phyloP scores from a whole-genome alignment of 2,888 invertebrate genomes.

The Esperia sulphurella region DNA sequence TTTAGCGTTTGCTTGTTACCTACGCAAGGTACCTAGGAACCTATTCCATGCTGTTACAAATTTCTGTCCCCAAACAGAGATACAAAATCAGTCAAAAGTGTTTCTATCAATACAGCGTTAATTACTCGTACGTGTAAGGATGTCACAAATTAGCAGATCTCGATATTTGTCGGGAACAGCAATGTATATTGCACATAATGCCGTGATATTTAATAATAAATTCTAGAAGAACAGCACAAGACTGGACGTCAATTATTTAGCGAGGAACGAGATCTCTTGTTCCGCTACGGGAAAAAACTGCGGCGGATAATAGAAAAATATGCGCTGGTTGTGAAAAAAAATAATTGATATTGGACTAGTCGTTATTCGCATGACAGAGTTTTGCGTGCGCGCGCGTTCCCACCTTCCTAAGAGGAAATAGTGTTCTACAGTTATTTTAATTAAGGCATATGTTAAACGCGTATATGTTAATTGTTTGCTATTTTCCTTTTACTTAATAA shows the following conservation, averaged over 20 bases:
- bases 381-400: slow-evolving; percentile 9
- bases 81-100: no score
- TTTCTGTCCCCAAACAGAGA: no score
- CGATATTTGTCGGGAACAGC: neutral
- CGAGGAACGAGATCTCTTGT: slow-evolving; percentile 18
- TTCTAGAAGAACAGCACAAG: neutral
- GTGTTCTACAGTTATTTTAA: slow-evolving; percentile 16
- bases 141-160: no score
- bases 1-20: no score
- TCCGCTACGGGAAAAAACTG: slow-evolving; percentile 18
- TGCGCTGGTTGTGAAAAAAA: slow-evolving; percentile 16
- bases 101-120: no score
- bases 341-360: slow-evolving; percentile 20
- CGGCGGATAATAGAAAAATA: slow-evolving; percentile 21
- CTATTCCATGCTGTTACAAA: no score
- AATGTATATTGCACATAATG: neutral
- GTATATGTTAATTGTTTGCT: neutral
- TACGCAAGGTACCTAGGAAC: no score
- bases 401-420: slow-evolving; percentile 7
- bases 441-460: slow-evolving; percentile 19
- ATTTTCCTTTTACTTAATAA: neutral
- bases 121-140: no score
- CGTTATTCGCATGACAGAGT: slow-evolving; percentile 26
- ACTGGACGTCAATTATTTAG: slow-evolving; percentile 14
- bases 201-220: neutral